Evolutionary conservation across 1,140 invertebrate species (phyloP).

Genomic region (Ptiloglossa arizonensis): DNA sequence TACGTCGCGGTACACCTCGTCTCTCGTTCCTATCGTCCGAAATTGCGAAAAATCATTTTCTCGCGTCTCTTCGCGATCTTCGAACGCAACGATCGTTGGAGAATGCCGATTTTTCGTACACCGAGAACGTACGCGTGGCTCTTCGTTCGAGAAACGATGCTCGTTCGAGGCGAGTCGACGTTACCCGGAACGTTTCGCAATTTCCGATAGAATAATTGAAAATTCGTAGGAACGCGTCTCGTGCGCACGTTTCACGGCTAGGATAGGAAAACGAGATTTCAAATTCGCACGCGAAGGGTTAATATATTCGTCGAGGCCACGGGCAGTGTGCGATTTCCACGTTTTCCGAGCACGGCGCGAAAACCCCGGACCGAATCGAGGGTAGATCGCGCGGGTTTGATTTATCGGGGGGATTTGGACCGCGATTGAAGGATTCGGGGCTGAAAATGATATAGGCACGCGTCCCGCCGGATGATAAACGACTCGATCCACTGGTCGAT

Average conservation of each 20-base stretch:
- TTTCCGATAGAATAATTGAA: no score
- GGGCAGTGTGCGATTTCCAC: neutral
- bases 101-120: no score
- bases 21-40: conserved; percentile 11
- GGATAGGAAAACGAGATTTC: no score
- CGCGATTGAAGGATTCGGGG: conserved; percentile 21
- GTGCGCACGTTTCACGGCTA: no score
- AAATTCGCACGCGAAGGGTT: no score
- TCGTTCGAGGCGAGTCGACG: no score
- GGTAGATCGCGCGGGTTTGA: neutral
- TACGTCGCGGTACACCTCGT: neutral
- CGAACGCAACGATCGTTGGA: no score
- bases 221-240: no score
- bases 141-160: neutral
- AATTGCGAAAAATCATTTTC: neutral
- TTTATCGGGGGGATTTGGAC: conserved; percentile 12
- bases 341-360: neutral
- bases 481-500: conserved; percentile 35
- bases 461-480: conserved; percentile 20
- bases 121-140: neutral
- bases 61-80: neutral
- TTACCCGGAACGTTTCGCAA: no score
- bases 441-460: conserved; percentile 17
- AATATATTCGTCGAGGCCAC: neutral
- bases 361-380: neutral